Evolutionary conservation across 2,888 invertebrate genomes (phyloP).

Genomic region (Rhabditoides inermis): DNA sequence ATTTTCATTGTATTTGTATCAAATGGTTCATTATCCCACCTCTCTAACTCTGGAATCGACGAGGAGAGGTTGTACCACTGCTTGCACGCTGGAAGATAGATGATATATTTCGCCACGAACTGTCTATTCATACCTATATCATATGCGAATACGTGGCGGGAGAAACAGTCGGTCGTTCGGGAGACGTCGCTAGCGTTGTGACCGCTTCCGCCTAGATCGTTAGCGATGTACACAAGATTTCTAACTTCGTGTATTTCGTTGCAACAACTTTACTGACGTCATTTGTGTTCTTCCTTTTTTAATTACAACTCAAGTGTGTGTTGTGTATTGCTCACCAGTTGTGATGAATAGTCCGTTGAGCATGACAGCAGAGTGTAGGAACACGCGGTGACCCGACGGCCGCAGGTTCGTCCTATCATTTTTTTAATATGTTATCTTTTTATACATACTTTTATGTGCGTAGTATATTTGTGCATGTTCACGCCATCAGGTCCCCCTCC

Average conservation of each 20-base stretch:
- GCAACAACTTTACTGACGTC: no score
- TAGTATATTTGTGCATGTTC: no score
- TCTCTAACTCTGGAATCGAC: neutral
- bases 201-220: conserved; percentile 20
- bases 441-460: no score
- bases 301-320: no score
- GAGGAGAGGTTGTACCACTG: conserved; percentile 31
- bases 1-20: neutral
- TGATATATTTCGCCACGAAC: no score
- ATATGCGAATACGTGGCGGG: conserved; percentile 14
- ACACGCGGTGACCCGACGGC: conserved; percentile 63
- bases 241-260: no score
- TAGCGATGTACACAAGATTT: no score
- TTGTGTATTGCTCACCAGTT: no score
- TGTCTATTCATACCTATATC: conserved; percentile 27
- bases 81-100: conserved; percentile 35
- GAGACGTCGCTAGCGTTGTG: conserved; percentile 8
- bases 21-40: neutral
- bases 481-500: no score
- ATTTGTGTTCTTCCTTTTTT: no score
- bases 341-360: conserved; percentile 61
- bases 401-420: conserved; percentile 66
- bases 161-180: conserved; percentile 19
- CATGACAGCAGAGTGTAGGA: conserved; percentile 81
- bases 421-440: no score